Conservation (phyloP, 2,888 invertebrate genomes). For the Meliscaeva auricollis region DNA sequence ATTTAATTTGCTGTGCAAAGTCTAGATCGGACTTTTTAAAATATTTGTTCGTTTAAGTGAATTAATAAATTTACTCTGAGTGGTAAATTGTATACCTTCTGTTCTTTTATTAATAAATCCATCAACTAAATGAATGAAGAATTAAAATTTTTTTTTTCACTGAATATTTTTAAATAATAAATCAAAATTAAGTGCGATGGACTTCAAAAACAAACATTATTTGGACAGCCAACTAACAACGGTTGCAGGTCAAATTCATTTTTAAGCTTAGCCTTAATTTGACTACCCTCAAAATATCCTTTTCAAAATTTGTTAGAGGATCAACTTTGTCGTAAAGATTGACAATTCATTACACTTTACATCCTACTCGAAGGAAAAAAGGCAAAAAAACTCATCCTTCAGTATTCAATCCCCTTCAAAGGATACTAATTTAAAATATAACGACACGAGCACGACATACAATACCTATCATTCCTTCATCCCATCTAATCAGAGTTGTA, state of each 20-base stretch:
- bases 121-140: no score
- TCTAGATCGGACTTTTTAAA: conserved; percentile 12
- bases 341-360: conserved; percentile 26
- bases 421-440: conserved; percentile 23
- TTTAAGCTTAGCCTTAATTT: background rate
- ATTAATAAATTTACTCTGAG: background rate
- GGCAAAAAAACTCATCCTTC: background rate
- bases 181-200: background rate
- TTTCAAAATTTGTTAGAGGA: background rate
- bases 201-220: background rate
- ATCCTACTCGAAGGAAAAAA: background rate
- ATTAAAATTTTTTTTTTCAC: no score
- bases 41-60: background rate
- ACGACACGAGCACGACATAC: background rate
- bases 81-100: no score
- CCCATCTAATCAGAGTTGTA: conserved; percentile 47
- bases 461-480: conserved; percentile 40
- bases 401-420: background rate
- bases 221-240: background rate
- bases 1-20: conserved; percentile 53
- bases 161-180: background rate
- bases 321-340: conserved; percentile 16
- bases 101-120: no score
- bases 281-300: background rate
- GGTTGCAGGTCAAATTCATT: background rate